Conservation (phyloP, 35 echinoderm and acorn worm species). For the Antedon bifida region DNA sequence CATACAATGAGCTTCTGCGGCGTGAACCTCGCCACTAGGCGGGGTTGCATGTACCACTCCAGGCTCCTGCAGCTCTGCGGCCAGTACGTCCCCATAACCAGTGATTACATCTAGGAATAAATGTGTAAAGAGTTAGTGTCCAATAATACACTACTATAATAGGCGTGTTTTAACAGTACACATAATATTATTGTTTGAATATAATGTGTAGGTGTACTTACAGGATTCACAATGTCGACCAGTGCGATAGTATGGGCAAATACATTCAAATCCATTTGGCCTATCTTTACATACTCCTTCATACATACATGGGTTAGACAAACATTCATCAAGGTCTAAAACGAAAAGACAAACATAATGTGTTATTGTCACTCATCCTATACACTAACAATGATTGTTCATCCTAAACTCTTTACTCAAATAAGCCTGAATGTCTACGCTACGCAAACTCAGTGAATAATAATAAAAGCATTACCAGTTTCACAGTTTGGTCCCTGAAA, state of each 20-base stretch:
- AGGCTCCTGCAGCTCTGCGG: background rate
- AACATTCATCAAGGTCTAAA: slow-evolving; percentile 10
- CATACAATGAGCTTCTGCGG: background rate
- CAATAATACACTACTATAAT: too few relatives aligned
- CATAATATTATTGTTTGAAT: too few relatives aligned
- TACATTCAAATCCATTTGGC: background rate
- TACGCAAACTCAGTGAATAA: too few relatives aligned
- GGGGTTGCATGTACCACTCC: background rate
- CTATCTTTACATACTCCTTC: background rate
- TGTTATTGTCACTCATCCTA: too few relatives aligned
- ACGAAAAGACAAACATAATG: background rate
- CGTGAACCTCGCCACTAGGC: background rate
- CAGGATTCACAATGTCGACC: slow-evolving; percentile 1
- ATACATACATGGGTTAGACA: background rate
- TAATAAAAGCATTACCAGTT: too few relatives aligned
- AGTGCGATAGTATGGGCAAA: background rate
- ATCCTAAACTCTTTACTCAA: too few relatives aligned
- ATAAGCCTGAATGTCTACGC: too few relatives aligned
- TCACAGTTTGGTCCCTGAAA: slow-evolving; percentile 1
- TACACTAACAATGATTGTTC: too few relatives aligned
- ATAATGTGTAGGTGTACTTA: too few relatives aligned
- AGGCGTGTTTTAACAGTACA: too few relatives aligned
- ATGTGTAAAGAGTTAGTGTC: too few relatives aligned
- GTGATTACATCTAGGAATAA: background rate
- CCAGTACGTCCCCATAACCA: background rate